These are phyloP conservation scores for Cyrtonyx montezumae DNA, from an alignment of 2,113 vertebrate genomes.

Conservation along the genomic window DNA sequence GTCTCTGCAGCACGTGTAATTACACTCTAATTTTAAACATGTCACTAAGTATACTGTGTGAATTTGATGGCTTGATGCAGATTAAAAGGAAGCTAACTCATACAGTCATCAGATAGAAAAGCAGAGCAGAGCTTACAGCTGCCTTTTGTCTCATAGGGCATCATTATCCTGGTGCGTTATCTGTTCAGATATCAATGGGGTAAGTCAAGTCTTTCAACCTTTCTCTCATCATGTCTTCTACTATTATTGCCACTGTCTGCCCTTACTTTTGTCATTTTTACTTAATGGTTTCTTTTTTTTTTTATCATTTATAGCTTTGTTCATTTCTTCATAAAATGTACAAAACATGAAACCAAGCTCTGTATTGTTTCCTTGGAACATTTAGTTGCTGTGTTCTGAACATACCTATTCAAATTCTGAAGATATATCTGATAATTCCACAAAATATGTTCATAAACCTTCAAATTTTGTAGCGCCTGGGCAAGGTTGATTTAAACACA, in stretches of 20 bases:
- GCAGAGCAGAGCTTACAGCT: neutral
- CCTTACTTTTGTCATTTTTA: neutral
- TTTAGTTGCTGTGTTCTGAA: neutral
- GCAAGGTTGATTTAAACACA: neutral
- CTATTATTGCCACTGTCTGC: neutral
- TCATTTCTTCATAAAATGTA: neutral
- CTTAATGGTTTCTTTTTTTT: neutral
- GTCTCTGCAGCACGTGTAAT: neutral
- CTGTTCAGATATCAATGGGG: neutral
- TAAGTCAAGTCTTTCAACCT: neutral
- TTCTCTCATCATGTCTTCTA: neutral
- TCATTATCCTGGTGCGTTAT: neutral
- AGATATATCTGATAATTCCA: neutral
- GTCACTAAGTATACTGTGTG: neutral
- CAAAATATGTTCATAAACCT: neutral
- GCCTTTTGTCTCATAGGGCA: neutral
- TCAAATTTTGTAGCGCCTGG: neutral
- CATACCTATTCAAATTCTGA: neutral
- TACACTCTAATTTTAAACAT: neutral
- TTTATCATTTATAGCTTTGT: neutral
- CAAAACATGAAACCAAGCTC: neutral
- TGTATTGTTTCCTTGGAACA: neutral
- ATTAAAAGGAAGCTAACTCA: neutral
- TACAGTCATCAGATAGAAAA: neutral
- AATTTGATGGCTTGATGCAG: neutral